A percentile compares a stretch with the other conserved stretches of the same genome.
Conservation (phyloP, 2,888 invertebrate genomes). For the Tiliacea aurago region DNA sequence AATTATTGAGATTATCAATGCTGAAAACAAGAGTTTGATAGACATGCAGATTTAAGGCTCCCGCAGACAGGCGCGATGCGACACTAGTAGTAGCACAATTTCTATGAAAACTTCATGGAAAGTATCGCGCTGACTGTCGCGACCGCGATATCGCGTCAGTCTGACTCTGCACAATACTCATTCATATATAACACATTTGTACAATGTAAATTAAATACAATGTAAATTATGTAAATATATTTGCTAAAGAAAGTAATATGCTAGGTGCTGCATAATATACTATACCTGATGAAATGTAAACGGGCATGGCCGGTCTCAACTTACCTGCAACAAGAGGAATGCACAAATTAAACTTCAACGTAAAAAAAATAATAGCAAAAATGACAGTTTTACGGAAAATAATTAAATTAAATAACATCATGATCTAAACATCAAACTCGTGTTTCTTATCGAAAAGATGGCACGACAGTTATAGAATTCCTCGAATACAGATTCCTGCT, state of each 20-base stretch:
- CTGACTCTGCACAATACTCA: too few relatives aligned
- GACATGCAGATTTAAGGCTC: constrained; percentile 3
- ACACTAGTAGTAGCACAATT: too few relatives aligned
- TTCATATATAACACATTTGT: too few relatives aligned
- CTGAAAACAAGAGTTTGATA: constrained; percentile 11
- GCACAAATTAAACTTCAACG: constrained; percentile 70
- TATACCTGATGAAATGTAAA: constrained; percentile 45
- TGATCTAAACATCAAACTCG: not conserved
- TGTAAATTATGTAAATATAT: not conserved
- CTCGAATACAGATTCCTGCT: not conserved
- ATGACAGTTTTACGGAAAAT: not conserved
- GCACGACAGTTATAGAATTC: not conserved
- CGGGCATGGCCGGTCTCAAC: constrained; percentile 46
- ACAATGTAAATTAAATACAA: too few relatives aligned
- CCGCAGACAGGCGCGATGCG: too few relatives aligned
- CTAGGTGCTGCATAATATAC: constrained; percentile 23
- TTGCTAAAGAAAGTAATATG: not conserved
- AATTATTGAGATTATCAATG: constrained; percentile 1
- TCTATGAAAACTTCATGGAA: too few relatives aligned
- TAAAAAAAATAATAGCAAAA: constrained; percentile 9
- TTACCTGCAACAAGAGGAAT: constrained; percentile 78
- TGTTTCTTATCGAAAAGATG: not conserved
- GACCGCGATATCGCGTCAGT: too few relatives aligned
- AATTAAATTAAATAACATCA: not conserved
- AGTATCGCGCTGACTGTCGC: too few relatives aligned